Base-by-base conservation (phyloP, 2,888 invertebrate genomes). In the Copidosoma aretas region DNA sequence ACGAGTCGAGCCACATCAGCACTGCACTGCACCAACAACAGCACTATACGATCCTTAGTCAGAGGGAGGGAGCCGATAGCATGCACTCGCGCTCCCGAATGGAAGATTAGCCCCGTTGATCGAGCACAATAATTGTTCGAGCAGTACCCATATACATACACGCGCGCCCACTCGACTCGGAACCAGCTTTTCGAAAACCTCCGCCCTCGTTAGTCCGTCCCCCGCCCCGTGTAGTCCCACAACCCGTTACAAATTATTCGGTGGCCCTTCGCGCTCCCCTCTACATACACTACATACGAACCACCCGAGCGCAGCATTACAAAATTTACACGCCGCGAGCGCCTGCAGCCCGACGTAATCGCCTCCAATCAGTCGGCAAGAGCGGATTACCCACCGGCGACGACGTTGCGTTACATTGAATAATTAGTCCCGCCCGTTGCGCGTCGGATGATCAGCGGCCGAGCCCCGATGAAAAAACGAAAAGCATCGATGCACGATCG, bases 41-140 rank as follows among this genome's bases (percentile, higher is more conserved):
- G 76, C 78, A 75, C 71, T 32, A 39, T 25, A 25, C 46, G 39
- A n/a, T n/a, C n/a, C n/a, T n/a, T n/a, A n/a, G n/a, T n/a, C n/a
- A n/a, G n/a, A n/a, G n/a, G 53, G 3, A 5, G 32, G 8, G 8
- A 32, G 32, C 32, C 8, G 32, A 32, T 32, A 51, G 32, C 51
- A 15, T 19, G 58, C 19, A 19, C 49, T 19, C 17, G 52, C 75
- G 75, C 73, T 75, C 77, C 76, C 74, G 77, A 76, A 75, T 71
- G 72, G 73, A 74, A 80, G 80, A 81, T 82, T 81, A 81, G 79
- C 77, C 76, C 72, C 74, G 78, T 80, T 81, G 78, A 81, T 81
- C 80, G 80, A 80, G 80, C 79, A 74, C 74, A 74, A n/a, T n/a
- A n/a, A 73, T 73, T 68, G 68, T 68, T 64, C 53, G 39, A 57